Percentiles rank a stretch among this genome's conserved stretches.
These are phyloP conservation scores for Nomada hirtipes DNA, from an alignment of 2,888 invertebrate genomes.

Conservation along the genomic window DNA sequence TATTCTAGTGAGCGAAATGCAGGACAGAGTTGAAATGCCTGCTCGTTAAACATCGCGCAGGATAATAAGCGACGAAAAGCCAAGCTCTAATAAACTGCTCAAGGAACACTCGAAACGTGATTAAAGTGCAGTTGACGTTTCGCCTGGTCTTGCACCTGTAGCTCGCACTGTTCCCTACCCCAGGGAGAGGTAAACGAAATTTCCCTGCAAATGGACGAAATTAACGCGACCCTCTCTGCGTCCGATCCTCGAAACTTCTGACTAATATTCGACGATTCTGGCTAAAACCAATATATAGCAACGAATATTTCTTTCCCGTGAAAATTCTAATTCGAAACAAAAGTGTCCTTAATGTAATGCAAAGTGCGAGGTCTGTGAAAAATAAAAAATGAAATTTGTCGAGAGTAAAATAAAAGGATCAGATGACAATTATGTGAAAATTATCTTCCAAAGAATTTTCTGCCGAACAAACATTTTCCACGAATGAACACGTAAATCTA, in stretches of 20 bases:
- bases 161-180: conserved; percentile 26
- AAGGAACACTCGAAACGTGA: conserved; percentile 52
- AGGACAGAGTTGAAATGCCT: conserved; percentile 3
- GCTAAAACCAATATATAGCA: too few species aligned
- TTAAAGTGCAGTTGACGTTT: conserved; percentile 57
- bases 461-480: too few species aligned
- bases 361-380: too few species aligned
- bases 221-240: conserved; percentile 41
- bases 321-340: too few species aligned
- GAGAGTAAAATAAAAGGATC: too few species aligned
- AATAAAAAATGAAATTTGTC: too few species aligned
- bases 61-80: conserved; percentile 44
- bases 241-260: conserved; percentile 34
- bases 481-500: too few species aligned
- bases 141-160: conserved; percentile 46
- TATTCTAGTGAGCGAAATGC: not conserved
- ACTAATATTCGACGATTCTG: conserved; percentile 7
- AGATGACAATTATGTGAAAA: too few species aligned
- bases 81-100: conserved; percentile 40
- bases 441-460: too few species aligned
- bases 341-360: too few species aligned
- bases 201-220: conserved; percentile 45
- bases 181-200: conserved; percentile 21
- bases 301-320: too few species aligned
- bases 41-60: conserved; percentile 40